Evolutionary conservation across 1,140 invertebrate genomes (phyloP).

Genomic region (Condylostylus longicornis): DNA sequence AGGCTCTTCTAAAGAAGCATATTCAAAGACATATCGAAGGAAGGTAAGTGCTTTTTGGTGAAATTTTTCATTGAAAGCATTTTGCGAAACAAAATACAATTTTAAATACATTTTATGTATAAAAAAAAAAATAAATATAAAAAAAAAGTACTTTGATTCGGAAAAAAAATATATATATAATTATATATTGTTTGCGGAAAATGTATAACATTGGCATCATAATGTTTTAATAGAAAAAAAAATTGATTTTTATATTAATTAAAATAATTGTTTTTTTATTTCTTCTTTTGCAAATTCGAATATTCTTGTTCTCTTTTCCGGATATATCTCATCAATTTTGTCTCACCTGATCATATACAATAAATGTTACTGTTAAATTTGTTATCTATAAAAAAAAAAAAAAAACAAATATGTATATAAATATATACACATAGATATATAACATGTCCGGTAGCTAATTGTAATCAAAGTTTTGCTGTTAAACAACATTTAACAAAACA

Average conservation of each 20-base stretch:
- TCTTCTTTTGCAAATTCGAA: not conserved
- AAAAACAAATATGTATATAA: not conserved
- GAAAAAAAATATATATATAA: not conserved
- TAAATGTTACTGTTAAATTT: not conserved
- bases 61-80: not conserved
- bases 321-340: not conserved
- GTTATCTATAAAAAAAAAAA: not conserved
- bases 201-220: not conserved
- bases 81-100: too few species aligned
- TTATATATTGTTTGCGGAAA: not conserved
- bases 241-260: not conserved
- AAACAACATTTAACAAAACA: slow-evolving; percentile 31
- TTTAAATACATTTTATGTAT: too few species aligned
- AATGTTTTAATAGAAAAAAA: not conserved
- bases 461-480: slow-evolving; percentile 28
- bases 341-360: too few species aligned
- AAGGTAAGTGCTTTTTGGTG: slow-evolving; percentile 5
- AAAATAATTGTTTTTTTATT: not conserved
- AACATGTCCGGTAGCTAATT: slow-evolving; percentile 27
- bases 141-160: too few species aligned
- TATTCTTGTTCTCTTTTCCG: not conserved
- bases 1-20: slow-evolving; percentile 29
- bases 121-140: too few species aligned
- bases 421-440: slow-evolving; percentile 14
- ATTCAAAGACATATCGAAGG: slow-evolving; percentile 31